Percentiles rank a stretch among this genome's conserved stretches.
Conservation (phyloP, 2,888 invertebrate genomes). For the Machimus rusticus region DNA sequence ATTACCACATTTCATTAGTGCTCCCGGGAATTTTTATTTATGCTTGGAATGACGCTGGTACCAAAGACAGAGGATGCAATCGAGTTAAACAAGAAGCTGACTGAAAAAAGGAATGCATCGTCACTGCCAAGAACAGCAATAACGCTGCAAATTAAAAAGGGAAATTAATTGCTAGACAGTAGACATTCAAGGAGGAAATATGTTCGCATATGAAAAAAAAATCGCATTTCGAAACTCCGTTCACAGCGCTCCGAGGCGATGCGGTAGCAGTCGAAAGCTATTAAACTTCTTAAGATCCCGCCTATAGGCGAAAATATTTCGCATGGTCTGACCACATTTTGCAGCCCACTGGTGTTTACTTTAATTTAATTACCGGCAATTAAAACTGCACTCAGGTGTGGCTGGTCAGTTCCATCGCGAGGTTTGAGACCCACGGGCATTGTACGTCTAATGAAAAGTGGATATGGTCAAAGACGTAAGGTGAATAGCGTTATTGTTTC, state of each 20-base stretch:
- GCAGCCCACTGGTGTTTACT: slow-evolving; percentile 1
- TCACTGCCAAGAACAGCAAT: not conserved
- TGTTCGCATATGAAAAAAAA: not conserved
- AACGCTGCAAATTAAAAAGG: slow-evolving; percentile 6
- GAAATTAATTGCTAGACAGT: slow-evolving; percentile 3
- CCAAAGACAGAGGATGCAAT: not conserved
- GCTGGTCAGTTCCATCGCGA: not conserved
- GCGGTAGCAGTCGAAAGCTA: not conserved
- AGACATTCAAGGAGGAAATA: not conserved
- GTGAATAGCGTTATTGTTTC: not conserved
- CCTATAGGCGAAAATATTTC: not conserved
- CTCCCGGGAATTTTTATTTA: slow-evolving; percentile 25
- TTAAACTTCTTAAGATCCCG: slow-evolving; percentile 11
- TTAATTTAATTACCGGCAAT: slow-evolving; percentile 26
- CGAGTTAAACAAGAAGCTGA: not conserved
- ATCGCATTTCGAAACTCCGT: not conserved
- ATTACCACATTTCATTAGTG: slow-evolving; percentile 1
- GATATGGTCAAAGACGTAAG: not conserved
- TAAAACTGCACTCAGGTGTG: not conserved
- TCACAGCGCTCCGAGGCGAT: not conserved
- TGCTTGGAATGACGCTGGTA: not conserved
- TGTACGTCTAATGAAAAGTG: not conserved
- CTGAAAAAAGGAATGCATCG: not conserved
- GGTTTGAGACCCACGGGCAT: not conserved
- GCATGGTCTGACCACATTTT: not conserved